Evolutionary conservation across 2,888 invertebrate species (phyloP).

Genomic region (Synergus japonicus): DNA sequence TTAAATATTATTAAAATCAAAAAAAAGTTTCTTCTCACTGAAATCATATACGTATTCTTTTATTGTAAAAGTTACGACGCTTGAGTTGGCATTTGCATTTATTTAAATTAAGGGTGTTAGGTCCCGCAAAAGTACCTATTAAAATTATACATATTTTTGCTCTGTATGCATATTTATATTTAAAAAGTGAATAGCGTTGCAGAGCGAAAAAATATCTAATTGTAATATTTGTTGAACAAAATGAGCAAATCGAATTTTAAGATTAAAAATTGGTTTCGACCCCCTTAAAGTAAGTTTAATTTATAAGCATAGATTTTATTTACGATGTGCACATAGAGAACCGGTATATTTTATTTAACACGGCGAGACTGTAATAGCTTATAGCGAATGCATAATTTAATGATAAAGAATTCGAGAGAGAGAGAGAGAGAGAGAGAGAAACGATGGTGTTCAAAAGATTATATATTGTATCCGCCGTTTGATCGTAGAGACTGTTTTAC

Average conservation of each 20-base stretch:
- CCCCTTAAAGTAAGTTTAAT: background rate
- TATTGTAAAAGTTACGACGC: background rate
- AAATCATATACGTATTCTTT: background rate
- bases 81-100: background rate
- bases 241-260: too few relatives aligned
- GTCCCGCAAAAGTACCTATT: too few relatives aligned
- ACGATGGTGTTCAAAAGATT: constrained; percentile 6
- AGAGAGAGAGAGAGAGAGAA: constrained; percentile 15
- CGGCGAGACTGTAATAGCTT: constrained; percentile 20
- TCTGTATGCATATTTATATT: too few relatives aligned
- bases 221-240: too few relatives aligned
- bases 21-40: background rate
- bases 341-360: background rate
- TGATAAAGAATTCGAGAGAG: constrained; percentile 4
- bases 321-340: background rate
- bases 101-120: background rate
- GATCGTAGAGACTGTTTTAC: background rate
- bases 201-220: too few relatives aligned
- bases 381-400: background rate
- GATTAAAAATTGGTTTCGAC: too few relatives aligned
- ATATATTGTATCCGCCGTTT: constrained; percentile 7
- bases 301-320: constrained; percentile 2
- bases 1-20: constrained; percentile 13
- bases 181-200: too few relatives aligned
- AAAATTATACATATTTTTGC: too few relatives aligned